Percentiles rank a stretch among this genome's conserved stretches.
phyloP scores from a whole-genome alignment of 1,140 invertebrate species.

The Pectinophora gossypiella region DNA sequence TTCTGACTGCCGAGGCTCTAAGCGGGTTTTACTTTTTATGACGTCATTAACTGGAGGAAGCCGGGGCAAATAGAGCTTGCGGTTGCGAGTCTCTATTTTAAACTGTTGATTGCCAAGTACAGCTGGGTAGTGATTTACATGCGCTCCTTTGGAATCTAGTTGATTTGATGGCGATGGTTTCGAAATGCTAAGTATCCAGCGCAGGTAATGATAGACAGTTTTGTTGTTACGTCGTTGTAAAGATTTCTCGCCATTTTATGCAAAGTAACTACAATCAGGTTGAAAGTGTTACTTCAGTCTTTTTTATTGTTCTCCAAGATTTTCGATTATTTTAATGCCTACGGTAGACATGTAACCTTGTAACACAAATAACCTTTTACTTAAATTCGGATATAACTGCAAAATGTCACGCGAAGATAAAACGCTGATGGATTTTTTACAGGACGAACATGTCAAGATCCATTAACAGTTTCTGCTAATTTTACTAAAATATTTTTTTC shows the following conservation, averaged over 20 bases:
- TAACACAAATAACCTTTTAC: no score
- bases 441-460: no score
- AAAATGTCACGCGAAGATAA: no score
- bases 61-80: conserved; percentile 47
- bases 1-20: conserved; percentile 42
- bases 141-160: conserved; percentile 10
- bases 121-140: conserved; percentile 11
- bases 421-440: no score
- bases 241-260: not conserved
- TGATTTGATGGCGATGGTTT: conserved; percentile 6
- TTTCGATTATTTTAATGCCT: no score
- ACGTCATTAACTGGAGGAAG: conserved; percentile 64
- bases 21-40: conserved; percentile 60
- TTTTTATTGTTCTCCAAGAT: no score
- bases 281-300: no score
- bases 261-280: no score
- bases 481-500: no score
- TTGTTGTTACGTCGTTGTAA: not conserved
- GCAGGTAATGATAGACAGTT: not conserved
- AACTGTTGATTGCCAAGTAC: conserved; percentile 34
- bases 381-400: no score
- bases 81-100: conserved; percentile 40
- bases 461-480: no score
- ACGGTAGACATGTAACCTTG: no score
- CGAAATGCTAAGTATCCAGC: not conserved